Evolutionary conservation across 1,140 invertebrate species (phyloP).

Genomic region (Doryteuthis pealeii): DNA sequence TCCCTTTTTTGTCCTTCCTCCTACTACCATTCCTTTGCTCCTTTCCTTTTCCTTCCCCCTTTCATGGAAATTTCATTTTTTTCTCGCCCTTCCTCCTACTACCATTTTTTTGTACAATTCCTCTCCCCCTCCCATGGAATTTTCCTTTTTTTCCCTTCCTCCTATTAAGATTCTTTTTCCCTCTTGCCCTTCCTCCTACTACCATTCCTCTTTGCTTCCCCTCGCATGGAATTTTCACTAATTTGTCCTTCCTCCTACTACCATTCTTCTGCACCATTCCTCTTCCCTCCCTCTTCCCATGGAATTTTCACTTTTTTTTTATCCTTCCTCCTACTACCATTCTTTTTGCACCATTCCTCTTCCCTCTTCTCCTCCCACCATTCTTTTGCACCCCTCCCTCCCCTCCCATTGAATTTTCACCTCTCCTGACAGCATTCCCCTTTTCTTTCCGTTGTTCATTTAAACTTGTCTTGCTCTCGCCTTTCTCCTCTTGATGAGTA

Average conservation of each 20-base stretch:
- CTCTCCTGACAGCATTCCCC: slow-evolving; percentile 11
- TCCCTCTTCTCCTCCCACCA: not conserved
- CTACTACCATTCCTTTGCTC: too few species aligned
- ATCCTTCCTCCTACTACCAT: not conserved
- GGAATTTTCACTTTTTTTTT: not conserved
- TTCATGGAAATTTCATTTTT: too few species aligned
- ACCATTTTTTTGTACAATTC: too few species aligned
- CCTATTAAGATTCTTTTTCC: not conserved
- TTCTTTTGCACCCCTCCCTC: not conserved
- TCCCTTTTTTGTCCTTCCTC: too few species aligned
- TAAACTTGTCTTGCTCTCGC: not conserved
- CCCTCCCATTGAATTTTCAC: not conserved
- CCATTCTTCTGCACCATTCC: not conserved
- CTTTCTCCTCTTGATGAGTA: too few species aligned
- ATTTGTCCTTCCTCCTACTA: not conserved
- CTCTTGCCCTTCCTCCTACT: not conserved
- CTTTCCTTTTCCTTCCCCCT: too few species aligned
- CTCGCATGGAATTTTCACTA: not conserved
- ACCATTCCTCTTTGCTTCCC: not conserved
- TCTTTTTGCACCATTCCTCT: not conserved
- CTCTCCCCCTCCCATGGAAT: too few species aligned
- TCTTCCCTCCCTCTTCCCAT: not conserved
- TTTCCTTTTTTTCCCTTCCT: too few species aligned
- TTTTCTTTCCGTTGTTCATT: slow-evolving; percentile 3
- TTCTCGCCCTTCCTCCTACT: too few species aligned